Evolutionary conservation across 2,113 vertebrate species (phyloP).

Genomic region (Maccullochella peelii): DNA sequence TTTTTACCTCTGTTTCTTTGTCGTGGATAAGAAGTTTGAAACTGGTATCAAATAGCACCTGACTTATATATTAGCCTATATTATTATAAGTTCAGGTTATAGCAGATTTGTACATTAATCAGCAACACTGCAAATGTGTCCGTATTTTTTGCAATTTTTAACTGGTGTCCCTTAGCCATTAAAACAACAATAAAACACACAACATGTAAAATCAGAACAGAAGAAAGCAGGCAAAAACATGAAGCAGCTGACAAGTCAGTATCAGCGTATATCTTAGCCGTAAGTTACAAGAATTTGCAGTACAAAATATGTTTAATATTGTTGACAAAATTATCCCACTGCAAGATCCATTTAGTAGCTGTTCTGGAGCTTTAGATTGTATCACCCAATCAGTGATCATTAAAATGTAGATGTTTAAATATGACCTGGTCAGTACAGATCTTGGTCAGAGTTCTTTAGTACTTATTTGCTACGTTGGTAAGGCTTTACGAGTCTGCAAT

Average conservation of each 20-base stretch:
- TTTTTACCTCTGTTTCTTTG: conserved; percentile 3
- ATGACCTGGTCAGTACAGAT: background rate
- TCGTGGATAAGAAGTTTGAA: background rate
- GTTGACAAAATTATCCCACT: background rate
- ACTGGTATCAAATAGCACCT: too few relatives aligned
- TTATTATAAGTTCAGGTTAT: background rate
- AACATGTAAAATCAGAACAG: background rate
- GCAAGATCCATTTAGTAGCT: background rate
- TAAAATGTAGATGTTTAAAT: background rate
- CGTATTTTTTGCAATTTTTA: background rate
- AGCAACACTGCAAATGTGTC: background rate
- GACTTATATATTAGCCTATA: background rate
- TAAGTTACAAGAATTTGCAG: too few relatives aligned
- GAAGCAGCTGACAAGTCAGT: background rate
- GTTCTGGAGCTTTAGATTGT: background rate
- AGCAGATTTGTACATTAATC: background rate
- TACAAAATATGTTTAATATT: background rate
- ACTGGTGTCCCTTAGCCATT: background rate
- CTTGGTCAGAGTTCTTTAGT: background rate
- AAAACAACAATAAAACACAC: background rate
- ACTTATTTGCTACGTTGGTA: too few relatives aligned
- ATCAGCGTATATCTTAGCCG: too few relatives aligned
- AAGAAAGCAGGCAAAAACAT: background rate
- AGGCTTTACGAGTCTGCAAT: too few relatives aligned
- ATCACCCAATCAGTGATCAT: background rate